Percentiles rank a stretch among this genome's conserved stretches.
These are phyloP conservation scores for Conistra vaccinii DNA, from an alignment of 2,888 invertebrate species.

Conservation along the genomic window DNA sequence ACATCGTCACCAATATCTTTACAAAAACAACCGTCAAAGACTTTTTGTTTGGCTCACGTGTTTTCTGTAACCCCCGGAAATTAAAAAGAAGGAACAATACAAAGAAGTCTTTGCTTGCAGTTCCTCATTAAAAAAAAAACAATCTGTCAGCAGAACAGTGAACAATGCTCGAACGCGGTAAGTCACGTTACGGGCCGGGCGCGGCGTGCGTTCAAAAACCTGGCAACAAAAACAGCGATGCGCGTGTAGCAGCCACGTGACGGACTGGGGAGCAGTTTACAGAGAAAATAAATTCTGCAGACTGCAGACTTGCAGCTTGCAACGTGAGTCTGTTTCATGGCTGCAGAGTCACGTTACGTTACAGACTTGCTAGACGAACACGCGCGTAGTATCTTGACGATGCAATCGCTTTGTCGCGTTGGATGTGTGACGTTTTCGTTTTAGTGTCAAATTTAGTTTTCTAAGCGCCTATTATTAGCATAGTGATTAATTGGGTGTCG, in stretches of 20 bases:
- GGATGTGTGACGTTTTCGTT: neutral
- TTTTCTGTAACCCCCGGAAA: neutral
- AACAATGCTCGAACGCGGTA: conserved; percentile 54
- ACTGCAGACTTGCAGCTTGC: conserved; percentile 24
- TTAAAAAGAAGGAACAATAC: conserved; percentile 16
- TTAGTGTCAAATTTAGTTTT: neutral
- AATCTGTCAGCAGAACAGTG: conserved; percentile 43
- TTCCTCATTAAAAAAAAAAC: conserved; percentile 43
- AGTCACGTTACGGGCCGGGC: conserved; percentile 73
- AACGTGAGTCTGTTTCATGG: conserved; percentile 34
- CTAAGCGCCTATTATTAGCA: neutral
- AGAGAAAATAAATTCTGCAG: conserved; percentile 37
- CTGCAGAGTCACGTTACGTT: conserved; percentile 40
- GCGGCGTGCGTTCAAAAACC: conserved; percentile 72
- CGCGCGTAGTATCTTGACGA: conserved; percentile 18
- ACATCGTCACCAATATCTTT: conserved; percentile 9
- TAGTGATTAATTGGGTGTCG: conserved; percentile 1
- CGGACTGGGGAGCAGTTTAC: conserved; percentile 1
- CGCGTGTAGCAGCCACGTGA: conserved; percentile 73
- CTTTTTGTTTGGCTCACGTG: neutral
- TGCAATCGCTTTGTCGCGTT: conserved; percentile 7
- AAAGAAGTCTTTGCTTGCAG: conserved; percentile 17
- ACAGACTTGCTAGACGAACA: conserved; percentile 9
- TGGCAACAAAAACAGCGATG: conserved; percentile 73
- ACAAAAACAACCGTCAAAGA: conserved; percentile 19